Evolutionary conservation across 2,888 invertebrate species (phyloP), one percentile per base, ranked within the genome.

Genomic region (Cephonodes hylas): DNA sequence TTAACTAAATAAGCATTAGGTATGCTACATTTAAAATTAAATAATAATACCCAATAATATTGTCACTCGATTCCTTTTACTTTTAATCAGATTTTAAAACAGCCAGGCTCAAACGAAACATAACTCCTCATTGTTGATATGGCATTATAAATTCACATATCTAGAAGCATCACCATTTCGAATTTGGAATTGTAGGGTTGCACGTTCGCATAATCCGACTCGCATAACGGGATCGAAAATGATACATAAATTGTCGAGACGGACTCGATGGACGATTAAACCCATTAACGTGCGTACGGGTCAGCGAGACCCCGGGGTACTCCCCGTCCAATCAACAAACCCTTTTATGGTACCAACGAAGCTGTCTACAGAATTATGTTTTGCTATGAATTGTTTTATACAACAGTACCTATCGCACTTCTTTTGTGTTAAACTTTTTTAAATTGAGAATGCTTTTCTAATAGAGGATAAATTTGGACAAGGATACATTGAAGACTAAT

Each of bases 141-240:
- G 72, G 77, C 75, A 83, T 84, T 79, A 81, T 78, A 82, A 83
- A 86, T 86, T 86, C 81, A 82, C 82, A 83, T 88, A 88, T 86
- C 83, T 81, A 74, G 66, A 67, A 68, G 78, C 81, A 86, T 83
- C 84, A 81, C 78, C 83, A 85, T 88, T 82, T 83, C 76, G 73
- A 77, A 78, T 82, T 79, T 74, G 72, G 70, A 79, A 77, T 75
- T 79, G 70, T 76, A 78, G 83, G 86, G 83, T 79, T 75, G 78
- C 77, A 77, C 76, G 77, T 74, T 76, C 81, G 78, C 80, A 85
- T 91, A 89, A 91, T 90, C 90, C 91, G 64, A 77, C 81, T 79
- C 80, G 86, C 86, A 86, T 90, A 91, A 90, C 86, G 84, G 89
- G 89, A 92, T 91, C 90, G 89, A 91, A 90, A 91, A 92, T 91